phyloP scores from a whole-genome alignment of 2,888 invertebrate genomes.

The Rhaphigaster nebulosa region DNA sequence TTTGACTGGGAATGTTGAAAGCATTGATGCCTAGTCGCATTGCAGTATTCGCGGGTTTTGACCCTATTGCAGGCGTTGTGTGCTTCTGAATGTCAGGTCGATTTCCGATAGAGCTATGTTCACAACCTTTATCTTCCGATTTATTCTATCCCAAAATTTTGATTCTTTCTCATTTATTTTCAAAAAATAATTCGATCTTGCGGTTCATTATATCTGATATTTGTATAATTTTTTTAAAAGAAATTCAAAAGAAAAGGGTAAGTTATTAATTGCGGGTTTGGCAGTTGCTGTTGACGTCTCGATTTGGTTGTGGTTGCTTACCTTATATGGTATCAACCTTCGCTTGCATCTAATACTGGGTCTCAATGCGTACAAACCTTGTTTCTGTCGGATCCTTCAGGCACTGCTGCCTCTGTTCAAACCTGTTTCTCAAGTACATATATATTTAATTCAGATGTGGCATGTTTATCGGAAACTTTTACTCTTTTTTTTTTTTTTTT shows the following conservation, averaged over 20 bases:
- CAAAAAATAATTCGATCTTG: neutral
- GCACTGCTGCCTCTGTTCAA: neutral
- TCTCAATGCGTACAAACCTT: neutral
- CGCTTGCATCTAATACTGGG: conserved; percentile 13
- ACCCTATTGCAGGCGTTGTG: neutral
- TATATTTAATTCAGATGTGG: neutral
- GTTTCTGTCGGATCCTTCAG: neutral
- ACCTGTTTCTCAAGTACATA: neutral
- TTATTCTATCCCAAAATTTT: neutral
- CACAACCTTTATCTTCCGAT: neutral
- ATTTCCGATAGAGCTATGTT: neutral
- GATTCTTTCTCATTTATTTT: neutral
- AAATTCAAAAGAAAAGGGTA: neutral
- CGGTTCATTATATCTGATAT: neutral
- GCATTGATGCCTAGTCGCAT: neutral
- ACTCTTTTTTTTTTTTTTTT: neutral
- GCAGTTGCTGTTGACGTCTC: neutral
- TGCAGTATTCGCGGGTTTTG: conserved; percentile 10
- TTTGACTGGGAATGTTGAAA: neutral
- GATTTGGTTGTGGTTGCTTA: neutral
- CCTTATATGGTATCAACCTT: conserved; percentile 32
- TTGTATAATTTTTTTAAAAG: neutral
- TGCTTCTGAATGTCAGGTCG: neutral
- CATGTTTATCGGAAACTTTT: neutral
- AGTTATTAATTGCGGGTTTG: neutral